Evolutionary conservation across 2,113 vertebrate genomes (phyloP).

Genomic region (Scopus umbretta): DNA sequence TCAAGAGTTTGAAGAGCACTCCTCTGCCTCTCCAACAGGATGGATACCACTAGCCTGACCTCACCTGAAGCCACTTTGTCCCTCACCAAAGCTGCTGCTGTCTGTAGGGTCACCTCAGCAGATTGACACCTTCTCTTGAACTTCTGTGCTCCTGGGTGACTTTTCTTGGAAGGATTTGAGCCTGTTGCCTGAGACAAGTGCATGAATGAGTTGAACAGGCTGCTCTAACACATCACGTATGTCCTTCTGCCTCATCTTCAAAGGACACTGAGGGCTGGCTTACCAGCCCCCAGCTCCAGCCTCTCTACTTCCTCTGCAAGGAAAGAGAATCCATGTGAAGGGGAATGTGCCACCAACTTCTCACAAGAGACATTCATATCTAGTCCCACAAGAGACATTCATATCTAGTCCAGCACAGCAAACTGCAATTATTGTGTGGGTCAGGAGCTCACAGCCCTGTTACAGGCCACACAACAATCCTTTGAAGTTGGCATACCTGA

Average conservation of each 20-base stretch:
- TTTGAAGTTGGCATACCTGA: neutral
- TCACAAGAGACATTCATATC: neutral
- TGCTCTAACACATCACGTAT: neutral
- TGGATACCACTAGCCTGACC: neutral
- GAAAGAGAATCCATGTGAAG: neutral
- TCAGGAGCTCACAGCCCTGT: neutral
- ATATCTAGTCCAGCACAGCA: neutral
- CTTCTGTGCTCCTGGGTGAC: neutral
- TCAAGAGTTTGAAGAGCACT: neutral
- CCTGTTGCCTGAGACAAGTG: neutral
- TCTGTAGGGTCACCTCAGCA: neutral
- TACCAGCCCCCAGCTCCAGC: neutral
- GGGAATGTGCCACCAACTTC: fast-evolving
- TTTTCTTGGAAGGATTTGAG: neutral
- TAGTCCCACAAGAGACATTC: neutral
- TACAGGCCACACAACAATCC: neutral
- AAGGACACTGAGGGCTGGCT: neutral
- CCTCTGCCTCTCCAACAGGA: neutral
- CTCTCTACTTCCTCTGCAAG: neutral
- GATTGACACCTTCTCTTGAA: neutral
- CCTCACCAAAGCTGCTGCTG: neutral
- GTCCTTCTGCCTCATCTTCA: neutral
- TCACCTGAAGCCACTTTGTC: neutral
- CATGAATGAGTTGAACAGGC: neutral
- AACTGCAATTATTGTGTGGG: neutral